Base-by-base conservation (phyloP, 2,888 invertebrate species). In the Anthophora plumipes region DNA sequence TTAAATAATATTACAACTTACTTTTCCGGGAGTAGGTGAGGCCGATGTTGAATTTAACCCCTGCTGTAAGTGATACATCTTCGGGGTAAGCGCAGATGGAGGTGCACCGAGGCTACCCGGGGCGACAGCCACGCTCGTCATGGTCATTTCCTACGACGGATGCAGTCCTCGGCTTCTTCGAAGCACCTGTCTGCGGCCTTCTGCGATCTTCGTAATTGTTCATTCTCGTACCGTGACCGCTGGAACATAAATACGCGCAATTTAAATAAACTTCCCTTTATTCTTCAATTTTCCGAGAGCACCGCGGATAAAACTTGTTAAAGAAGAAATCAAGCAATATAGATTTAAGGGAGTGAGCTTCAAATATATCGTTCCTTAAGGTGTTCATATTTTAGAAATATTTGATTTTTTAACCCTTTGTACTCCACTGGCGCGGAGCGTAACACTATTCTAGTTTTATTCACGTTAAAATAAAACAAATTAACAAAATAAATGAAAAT, bases 91-190 rank as follows among this genome's bases (percentile, higher is more conserved):
- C 92, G 93, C 92, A 77, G 90, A 89, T 90, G 89, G 88, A 82
- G 90, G 90, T 89, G 90, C 90, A 77, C 91, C 90, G 82, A 91
- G 91, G 91, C 92, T 93, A 93, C 89, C 93, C 93, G 92, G 93
- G 90, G 90, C 92, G 90, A 93, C 91, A 89, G 92, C 92, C 89
- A 93, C 91, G 91, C 93, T 93, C 91, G 93, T 93, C 93, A 93
- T 93, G 89, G 93, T 93, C 93, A 93, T 93, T 92, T 91, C 91
- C 91, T 88, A 89, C 88, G 77, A 87, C 79, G 86, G 77, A 88
- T 81, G 77, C 84, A 77, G 84, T 84, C 83, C 85, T 84, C 86
- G 84, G 84, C 81, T 88, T 89, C 86, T 82, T 79, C 64, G 86
- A 85, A 86, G 82, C 89, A 84, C 82, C 82, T 80, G 83, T 88